Evolutionary conservation across 2,888 invertebrate genomes (phyloP).

Genomic region (Oscheius sp.): DNA sequence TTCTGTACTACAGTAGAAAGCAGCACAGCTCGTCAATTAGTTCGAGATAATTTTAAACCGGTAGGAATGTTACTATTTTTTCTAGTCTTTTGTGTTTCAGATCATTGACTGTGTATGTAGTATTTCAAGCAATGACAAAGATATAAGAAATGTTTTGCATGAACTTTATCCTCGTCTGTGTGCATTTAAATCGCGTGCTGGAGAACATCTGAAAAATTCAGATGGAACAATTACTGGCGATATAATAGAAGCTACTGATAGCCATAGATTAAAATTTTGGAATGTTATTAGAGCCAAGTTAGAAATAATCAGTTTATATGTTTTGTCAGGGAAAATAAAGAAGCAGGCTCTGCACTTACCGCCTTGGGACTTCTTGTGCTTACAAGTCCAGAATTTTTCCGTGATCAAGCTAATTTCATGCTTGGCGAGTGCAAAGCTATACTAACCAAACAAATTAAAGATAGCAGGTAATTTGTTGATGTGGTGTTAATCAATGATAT

Average conservation of each 20-base stretch:
- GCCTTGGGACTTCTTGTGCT: slow-evolving; percentile 48
- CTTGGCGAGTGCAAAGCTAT: background rate
- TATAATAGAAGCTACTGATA: slow-evolving; percentile 3
- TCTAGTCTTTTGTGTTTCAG: background rate
- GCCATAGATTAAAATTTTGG: background rate
- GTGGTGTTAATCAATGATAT: background rate
- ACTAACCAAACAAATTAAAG: background rate
- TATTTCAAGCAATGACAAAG: slow-evolving; percentile 73
- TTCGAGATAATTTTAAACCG: slow-evolving; percentile 84
- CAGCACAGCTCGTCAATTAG: slow-evolving; percentile 83
- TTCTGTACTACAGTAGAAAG: slow-evolving; percentile 81
- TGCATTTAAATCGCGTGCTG: slow-evolving; percentile 27
- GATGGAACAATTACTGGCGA: slow-evolving; percentile 22
- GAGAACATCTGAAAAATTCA: background rate
- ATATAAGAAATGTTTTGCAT: slow-evolving; percentile 80
- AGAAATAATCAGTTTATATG: background rate
- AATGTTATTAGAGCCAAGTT: slow-evolving; percentile 2
- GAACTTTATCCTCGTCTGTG: slow-evolving; percentile 81
- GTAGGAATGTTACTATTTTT: slow-evolving; percentile 63
- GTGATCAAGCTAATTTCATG: slow-evolving; percentile 3
- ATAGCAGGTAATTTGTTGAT: background rate
- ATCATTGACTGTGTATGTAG: background rate
- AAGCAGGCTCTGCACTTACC: slow-evolving; percentile 34
- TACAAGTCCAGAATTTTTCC: slow-evolving; percentile 37
- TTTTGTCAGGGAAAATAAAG: background rate